Percentiles rank a stretch among this genome's conserved stretches.
Evolutionary conservation across 2,888 invertebrate genomes (phyloP).

Genomic region (Schizaphis graminum): DNA sequence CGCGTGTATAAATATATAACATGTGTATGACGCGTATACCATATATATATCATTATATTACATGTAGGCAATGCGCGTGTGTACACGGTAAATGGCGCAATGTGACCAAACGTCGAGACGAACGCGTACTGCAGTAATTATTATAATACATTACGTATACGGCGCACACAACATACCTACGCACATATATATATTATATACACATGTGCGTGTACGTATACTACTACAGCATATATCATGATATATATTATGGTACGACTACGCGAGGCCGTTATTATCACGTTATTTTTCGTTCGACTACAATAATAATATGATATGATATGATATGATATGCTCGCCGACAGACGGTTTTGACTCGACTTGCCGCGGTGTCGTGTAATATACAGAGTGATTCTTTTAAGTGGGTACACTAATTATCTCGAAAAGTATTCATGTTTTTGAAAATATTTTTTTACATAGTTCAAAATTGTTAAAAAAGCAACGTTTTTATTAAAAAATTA

Average conservation of each 20-base stretch:
- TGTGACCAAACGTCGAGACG: conserved; percentile 17
- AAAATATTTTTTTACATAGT: too few relatives aligned
- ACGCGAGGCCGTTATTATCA: not conserved
- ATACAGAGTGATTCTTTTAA: too few relatives aligned
- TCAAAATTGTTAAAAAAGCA: too few relatives aligned
- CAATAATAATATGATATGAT: not conserved
- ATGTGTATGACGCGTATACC: not conserved
- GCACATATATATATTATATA: not conserved
- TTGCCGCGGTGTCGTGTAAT: not conserved
- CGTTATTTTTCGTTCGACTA: not conserved
- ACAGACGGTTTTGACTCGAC: not conserved
- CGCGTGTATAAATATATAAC: not conserved
- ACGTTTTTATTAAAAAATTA: too few relatives aligned
- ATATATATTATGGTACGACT: not conserved
- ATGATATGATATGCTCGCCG: not conserved
- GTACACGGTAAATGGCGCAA: not conserved
- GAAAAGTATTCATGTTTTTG: too few relatives aligned
- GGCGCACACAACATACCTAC: not conserved
- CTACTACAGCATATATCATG: not conserved
- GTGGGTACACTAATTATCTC: too few relatives aligned
- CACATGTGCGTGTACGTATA: not conserved
- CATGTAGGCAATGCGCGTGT: not conserved
- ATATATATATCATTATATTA: not conserved
- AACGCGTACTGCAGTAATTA: not conserved
- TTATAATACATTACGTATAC: not conserved